These are phyloP conservation scores for Microchrysa polita DNA, from an alignment of 2,888 invertebrate species.

Conservation along the genomic window DNA sequence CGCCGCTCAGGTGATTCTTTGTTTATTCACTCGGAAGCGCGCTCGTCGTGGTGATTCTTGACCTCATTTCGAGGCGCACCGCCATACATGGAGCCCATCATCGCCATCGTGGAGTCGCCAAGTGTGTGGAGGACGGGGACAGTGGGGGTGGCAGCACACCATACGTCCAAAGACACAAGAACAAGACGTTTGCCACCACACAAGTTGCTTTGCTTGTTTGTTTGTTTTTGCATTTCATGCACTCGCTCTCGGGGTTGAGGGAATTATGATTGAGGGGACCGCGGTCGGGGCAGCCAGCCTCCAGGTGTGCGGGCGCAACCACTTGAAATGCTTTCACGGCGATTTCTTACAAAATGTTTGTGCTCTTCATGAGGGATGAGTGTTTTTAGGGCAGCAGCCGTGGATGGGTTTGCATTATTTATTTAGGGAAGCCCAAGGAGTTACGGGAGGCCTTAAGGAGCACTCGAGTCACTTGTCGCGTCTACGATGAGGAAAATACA, in stretches of 20 bases:
- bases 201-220: neutral
- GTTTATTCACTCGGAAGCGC: slow-evolving; percentile 30
- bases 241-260: no score
- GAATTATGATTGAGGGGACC: neutral
- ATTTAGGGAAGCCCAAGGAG: no score
- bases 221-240: neutral
- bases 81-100: neutral
- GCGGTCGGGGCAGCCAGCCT: neutral
- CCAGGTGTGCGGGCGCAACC: neutral
- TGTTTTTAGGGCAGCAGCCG: no score
- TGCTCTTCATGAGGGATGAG: no score
- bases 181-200: neutral
- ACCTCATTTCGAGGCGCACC: slow-evolving; percentile 25
- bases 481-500: no score
- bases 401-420: no score
- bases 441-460: no score
- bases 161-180: no score
- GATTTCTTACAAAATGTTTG: neutral
- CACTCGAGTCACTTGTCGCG: no score
- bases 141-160: no score
- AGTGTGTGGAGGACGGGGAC: no score
- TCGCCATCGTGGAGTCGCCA: no score
- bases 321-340: neutral
- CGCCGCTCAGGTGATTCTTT: slow-evolving; percentile 23
- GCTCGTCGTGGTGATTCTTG: slow-evolving; percentile 20